Percentiles rank a stretch among this genome's conserved stretches.
Evolutionary conservation across 2,888 invertebrate genomes (phyloP).

Genomic region (Tenthredo amoena): DNA sequence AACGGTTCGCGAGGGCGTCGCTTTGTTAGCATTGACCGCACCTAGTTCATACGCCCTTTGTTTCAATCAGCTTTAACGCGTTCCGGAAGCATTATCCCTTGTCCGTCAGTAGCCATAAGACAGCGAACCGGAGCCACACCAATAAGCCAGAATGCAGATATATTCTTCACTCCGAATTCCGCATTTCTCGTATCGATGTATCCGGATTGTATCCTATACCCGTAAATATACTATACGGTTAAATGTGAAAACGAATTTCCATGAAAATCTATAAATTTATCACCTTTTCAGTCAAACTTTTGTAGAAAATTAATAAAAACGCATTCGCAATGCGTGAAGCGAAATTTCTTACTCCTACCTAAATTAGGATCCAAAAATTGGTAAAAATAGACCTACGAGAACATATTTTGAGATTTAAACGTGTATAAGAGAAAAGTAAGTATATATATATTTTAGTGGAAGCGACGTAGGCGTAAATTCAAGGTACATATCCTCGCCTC

Average conservation of each 20-base stretch:
- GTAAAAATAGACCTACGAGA: too few species aligned
- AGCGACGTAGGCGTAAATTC: slow-evolving; percentile 8
- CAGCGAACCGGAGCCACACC: neutral
- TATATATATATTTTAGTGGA: neutral
- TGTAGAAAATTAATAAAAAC: too few species aligned
- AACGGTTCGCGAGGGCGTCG: slow-evolving; percentile 57
- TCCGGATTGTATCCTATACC: too few species aligned
- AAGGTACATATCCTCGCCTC: neutral
- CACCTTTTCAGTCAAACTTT: too few species aligned
- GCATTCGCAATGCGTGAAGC: too few species aligned
- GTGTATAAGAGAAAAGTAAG: neutral
- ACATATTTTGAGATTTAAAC: neutral
- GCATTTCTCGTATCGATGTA: neutral
- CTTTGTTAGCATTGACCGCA: slow-evolving; percentile 65
- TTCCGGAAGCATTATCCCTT: slow-evolving; percentile 58
- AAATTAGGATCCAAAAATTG: too few species aligned
- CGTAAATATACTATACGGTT: too few species aligned
- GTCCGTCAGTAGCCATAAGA: slow-evolving; percentile 43
- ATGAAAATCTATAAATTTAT: too few species aligned
- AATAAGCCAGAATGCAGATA: neutral
- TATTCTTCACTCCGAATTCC: neutral
- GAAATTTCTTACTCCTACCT: too few species aligned
- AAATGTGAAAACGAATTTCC: too few species aligned
- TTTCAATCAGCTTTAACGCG: slow-evolving; percentile 64
- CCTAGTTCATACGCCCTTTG: slow-evolving; percentile 62